Base-by-base conservation (phyloP, 2,113 vertebrate species). In the Leuciscus idus region DNA sequence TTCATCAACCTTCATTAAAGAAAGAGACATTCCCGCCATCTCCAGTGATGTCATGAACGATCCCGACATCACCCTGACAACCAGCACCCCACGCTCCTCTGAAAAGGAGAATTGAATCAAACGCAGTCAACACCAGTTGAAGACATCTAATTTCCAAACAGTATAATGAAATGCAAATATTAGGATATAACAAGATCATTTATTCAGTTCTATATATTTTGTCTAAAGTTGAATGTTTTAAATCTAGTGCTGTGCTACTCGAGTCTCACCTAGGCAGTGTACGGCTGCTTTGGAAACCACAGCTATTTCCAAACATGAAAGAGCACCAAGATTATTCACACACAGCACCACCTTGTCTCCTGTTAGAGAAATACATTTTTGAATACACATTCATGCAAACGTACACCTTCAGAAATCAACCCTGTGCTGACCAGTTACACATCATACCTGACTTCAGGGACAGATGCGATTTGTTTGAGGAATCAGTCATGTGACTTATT, bases 21-120 rank as follows among this genome's bases (percentile, higher is more conserved):
- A 97, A 89, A 99, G 94, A 6, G 98, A 99, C 62, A 98, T 74
- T 9, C 97, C 98, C 0, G 96, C 94, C 98, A 99, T 99, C 91
- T 99, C 97, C 92, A 99, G 90, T 0, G 98, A 96, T 0, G 98
- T 98, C 97, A 99, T 99, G 91, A 98, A 99, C 6, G 95, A 94
- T 3, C 98, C 98, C 30, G 97, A 94, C 89, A 98, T 93, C 73
- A 94, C 96, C 59, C 98, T 94, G 88, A 93, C 89, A 0, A 99
- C 92, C 75, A 23, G 64, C 28, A 98, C 26, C 0, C 95, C 94
- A 0, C 93, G 93, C 61, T 43, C 91, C 92, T 97, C 98, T 99
- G 93, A 0, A 39, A 90, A 68, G n/a, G 43, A 33, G 74, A 85
- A 84, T 50, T 15, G 5, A 36, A 36, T 70, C 30, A 70, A 6